Percentiles rank a stretch among this genome's conserved stretches.
Conservation (phyloP, 1,140 invertebrate species). For the Periplaneta americana region DNA sequence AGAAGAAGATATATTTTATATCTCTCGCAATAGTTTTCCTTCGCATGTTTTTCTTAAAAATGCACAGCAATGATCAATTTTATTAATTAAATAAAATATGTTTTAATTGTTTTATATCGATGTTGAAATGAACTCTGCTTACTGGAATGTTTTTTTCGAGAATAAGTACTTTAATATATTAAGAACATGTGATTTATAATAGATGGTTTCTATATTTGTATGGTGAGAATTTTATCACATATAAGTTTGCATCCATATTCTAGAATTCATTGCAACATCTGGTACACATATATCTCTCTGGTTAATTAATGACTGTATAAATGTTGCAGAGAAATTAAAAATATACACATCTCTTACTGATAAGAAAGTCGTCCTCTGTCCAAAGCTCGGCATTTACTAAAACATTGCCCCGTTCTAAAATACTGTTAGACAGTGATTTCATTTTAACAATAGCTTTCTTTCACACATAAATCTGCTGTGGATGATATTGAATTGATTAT, state of each 20-base stretch:
- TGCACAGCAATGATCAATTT: no score
- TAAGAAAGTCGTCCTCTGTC: not conserved
- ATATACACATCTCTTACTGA: not conserved
- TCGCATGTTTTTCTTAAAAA: no score
- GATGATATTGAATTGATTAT: no score
- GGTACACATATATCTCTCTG: not conserved
- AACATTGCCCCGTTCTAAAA: no score
- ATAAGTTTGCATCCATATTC: not conserved
- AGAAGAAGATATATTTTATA: no score
- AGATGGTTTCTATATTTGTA: not conserved
- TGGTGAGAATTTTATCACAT: not conserved
- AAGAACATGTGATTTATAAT: not conserved
- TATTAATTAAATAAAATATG: not conserved
- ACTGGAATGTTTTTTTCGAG: not conserved
- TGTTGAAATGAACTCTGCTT: not conserved
- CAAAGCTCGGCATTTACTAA: not conserved
- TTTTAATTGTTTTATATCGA: not conserved
- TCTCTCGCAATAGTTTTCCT: no score
- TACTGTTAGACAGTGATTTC: no score
- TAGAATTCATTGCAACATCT: not conserved
- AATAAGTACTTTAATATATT: not conserved
- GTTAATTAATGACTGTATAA: not conserved
- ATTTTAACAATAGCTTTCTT: no score
- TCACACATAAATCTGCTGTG: no score
- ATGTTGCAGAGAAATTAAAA: not conserved